Evolutionary conservation across 2,888 invertebrate species (phyloP), one percentile per base, ranked within the genome.

Genomic region (Psylliodes chrysocephalus): DNA sequence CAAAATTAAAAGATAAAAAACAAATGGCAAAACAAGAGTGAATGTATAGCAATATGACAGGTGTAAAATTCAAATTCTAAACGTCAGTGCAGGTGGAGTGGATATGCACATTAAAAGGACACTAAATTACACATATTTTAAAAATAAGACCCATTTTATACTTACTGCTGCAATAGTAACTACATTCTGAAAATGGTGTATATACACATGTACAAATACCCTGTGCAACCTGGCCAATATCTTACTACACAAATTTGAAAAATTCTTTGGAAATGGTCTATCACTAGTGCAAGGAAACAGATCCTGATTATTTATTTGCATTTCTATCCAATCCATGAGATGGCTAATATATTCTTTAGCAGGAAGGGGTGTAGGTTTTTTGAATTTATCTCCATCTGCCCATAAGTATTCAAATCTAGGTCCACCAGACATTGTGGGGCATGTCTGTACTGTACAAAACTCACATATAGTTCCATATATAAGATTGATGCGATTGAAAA

Each of bases 151-250:
- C n/a, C n/a, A n/a, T n/a, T 30, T 18, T 42, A 10, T 44, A 86
- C 90, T 89, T 85, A 94, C 94, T 30, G 95, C 95, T 72, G 94
- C 92, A 74, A 95, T 91, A 44, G 91, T 89, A 18, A 93, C 91
- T 66, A 96, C 87, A 74, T 93, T 88, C 79, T 96, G 95, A 81
- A 96, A 96, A 81, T 96, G 96, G 83, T 96, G 95, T 69, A 96
- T 96, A 79, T 96, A 96, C 42, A 95, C 94, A 81, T 96, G 95
- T 0, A 96, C 95, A 82, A 96, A 96, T 2, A 96, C 94, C 71
- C 95, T 85, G 82, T 94, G 95, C 42, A 96, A 83, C 52, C 95
- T 86, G 0, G 95, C 94, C 72, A 96, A 82, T 69, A 96, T 95
- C 84, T 96, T 96, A 74, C 93, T 90, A 78, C 94, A 93, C 10